Evolutionary conservation across 2,797 vertebrate genomes (phyloP), one percentile per base, ranked within the genome.

Genomic region (Centropyge bicolor): DNA sequence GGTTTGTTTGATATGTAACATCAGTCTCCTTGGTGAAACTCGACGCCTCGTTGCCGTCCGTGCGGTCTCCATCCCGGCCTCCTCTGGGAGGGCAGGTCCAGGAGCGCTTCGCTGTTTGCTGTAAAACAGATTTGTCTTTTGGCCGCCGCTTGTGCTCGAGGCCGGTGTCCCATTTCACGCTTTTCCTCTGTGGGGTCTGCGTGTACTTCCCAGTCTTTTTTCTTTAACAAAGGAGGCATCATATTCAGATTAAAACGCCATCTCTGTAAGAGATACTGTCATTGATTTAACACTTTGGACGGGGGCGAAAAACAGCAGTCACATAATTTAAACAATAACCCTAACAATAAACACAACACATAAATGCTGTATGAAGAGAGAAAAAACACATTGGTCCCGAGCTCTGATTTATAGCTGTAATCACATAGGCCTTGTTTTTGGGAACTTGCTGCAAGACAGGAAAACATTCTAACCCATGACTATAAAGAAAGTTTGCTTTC

Each of bases 1-100:
- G 91, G 89, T 93, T 94, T 94, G 94, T 94, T 95, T 95, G 92
- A 95, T 95, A 94, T 91, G 94, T 92, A 94, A 94, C 92, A 94
- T 94, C 93, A 93, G 91, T 94, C 94, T 95, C 89, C 91, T 84
- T 86, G 6, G 69, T 94, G 95, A 93, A 96, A 96, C 90, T 70
- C 5, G 76, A 96, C 74, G 78, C 94, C 89, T 52, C n/a, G 74
- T 87, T 90, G 87, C 93, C 68, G 70, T 91, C 87, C 51, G 65
- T 83, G 81, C 52, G 83, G 86, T 85, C 88, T 90, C 83, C 80
- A 78, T 76, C 70, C 78, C 75, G 41, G 1, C 60, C 74, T 91
- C 92, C 90, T 76, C 52, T 14, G 89, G 91, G 91, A 93, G 62
- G 67, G 36, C 65, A 20, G 81, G 59, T 83, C 83, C 80, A 83